Base-by-base conservation (phyloP, 1,140 invertebrate genomes). In the Brachionus angularis region DNA sequence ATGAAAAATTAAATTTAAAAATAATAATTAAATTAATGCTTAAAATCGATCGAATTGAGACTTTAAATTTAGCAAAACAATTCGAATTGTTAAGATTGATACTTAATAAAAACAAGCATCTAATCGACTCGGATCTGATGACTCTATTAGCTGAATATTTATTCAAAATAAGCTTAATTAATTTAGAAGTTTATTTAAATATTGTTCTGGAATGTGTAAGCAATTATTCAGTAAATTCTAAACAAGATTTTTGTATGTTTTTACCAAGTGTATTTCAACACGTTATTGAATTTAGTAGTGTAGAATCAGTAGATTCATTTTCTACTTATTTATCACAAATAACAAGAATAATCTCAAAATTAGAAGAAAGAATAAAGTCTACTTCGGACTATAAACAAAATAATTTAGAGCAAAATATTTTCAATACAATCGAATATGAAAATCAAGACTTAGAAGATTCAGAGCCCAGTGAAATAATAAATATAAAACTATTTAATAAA, bases 191-290 rank as follows among this genome's bases (percentile, higher is more conserved):
- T 12, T 58, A 39, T 58, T 58, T 58, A 23, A 23, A 39, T n/a
- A 23, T 58, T 8, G 34, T 31, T 58, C 36, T 39, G 33, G 25
- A 33, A 27, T 58, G 53, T 39, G 5, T 58, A 23, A 25, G 7
- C 14, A 3, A 1, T 16, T 58, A 42, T 23, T 18, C 36, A 36
- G 33, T 7, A 21, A 36, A 42, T 42, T 42, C 14, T 10, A 58
- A n/a, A 39, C 10, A 8, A 39, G 53, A 58, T 12, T 31, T 55
- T 16, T 16, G 0, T n/a, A 58, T 39, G 5, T 58, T 58, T 39
- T 23, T 58, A 36, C 53, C 53, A 39, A 58, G 27, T 39, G 23
- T 58, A 39, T 58, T 58, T 23, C 25, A 39, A n/a, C 27, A 58
- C 23, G 33, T n/a, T 12, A 39, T 58, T 18, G 10, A 31, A 39